Conservation (phyloP, 2,888 invertebrate genomes). For the Drosophila hamatofila region DNA sequence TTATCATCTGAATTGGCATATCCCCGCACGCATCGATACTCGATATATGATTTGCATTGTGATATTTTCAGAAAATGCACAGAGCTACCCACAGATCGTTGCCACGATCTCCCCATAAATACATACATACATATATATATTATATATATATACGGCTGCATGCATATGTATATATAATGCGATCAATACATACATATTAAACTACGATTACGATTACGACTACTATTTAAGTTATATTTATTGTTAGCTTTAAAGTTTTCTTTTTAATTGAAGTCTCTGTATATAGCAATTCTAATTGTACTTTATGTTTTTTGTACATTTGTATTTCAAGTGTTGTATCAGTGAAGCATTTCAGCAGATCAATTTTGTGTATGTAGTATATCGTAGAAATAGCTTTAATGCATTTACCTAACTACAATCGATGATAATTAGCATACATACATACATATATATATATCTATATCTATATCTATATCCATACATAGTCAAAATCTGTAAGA, state of each 20-base stretch:
- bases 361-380: slow-evolving; percentile 36
- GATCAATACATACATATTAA: slow-evolving; percentile 24
- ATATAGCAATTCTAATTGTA: slow-evolving; percentile 38
- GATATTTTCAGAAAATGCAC: slow-evolving; percentile 74
- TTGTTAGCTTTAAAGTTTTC: slow-evolving; percentile 28
- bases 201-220: slow-evolving; percentile 42
- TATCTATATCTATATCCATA: slow-evolving; percentile 24
- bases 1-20: slow-evolving; percentile 53
- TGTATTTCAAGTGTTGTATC: slow-evolving; percentile 57
- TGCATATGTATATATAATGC: slow-evolving; percentile 10
- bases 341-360: slow-evolving; percentile 68
- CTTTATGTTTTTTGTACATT: slow-evolving; percentile 41
- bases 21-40: slow-evolving; percentile 44
- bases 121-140: slow-evolving; percentile 13
- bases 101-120: slow-evolving; percentile 43
- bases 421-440: slow-evolving; percentile 23
- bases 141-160: slow-evolving; percentile 17
- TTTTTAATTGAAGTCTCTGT: slow-evolving; percentile 30
- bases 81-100: slow-evolving; percentile 41
- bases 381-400: slow-evolving; percentile 51
- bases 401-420: slow-evolving; percentile 24
- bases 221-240: slow-evolving; percentile 43
- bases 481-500: slow-evolving; percentile 77
- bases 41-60: slow-evolving; percentile 62
- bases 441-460: slow-evolving; percentile 17